Percentiles rank a stretch among this genome's conserved stretches.
Evolutionary conservation across 2,113 vertebrate species (phyloP).

Genomic region (Bucco capensis): DNA sequence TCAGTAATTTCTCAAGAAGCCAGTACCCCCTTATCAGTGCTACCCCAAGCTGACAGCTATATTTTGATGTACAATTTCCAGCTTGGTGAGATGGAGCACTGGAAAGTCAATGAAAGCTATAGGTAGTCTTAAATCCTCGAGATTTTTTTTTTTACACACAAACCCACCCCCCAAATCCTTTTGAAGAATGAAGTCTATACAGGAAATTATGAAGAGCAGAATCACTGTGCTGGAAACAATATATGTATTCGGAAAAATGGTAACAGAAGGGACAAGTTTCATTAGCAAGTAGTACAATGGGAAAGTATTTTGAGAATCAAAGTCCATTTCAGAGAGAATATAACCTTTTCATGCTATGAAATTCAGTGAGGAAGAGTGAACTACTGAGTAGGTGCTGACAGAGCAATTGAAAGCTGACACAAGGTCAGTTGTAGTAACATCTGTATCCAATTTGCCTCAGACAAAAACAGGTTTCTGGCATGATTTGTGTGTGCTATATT

Average conservation of each 20-base stretch:
- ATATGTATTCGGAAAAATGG: neutral
- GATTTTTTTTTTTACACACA: neutral
- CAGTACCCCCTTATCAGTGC: neutral
- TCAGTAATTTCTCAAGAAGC: neutral
- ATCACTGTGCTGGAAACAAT: neutral
- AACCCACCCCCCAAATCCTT: fast-evolving
- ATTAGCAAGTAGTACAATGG: neutral
- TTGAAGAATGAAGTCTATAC: neutral
- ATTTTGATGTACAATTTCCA: neutral
- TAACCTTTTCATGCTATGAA: neutral
- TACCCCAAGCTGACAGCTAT: neutral
- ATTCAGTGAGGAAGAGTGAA: neutral
- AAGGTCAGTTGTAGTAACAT: neutral
- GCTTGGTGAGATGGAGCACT: fast-evolving
- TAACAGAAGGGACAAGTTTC: neutral
- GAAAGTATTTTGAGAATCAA: neutral
- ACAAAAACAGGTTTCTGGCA: neutral
- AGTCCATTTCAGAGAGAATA: neutral
- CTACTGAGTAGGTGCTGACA: neutral
- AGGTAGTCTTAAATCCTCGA: neutral
- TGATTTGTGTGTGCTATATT: neutral
- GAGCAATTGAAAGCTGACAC: neutral
- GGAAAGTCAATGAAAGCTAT: neutral
- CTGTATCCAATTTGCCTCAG: neutral
- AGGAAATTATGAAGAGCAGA: neutral